These are phyloP conservation scores for Atlantisia rogersi DNA, from an alignment of 2,113 vertebrate genomes.

Conservation along the genomic window DNA sequence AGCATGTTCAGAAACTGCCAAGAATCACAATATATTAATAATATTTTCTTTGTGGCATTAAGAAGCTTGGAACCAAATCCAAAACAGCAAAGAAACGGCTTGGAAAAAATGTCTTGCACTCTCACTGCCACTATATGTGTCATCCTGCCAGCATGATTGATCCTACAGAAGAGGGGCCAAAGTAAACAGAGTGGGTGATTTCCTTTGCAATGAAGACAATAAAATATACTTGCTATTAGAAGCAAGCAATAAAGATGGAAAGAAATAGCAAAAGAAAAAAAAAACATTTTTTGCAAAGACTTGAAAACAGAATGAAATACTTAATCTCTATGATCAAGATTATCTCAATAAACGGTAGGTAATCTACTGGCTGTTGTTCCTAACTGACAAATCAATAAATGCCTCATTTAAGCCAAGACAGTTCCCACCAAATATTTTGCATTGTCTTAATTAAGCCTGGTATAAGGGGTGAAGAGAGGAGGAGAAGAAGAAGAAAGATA, in stretches of 20 bases:
- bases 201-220: not conserved
- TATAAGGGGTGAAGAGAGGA: not conserved
- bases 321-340: not conserved
- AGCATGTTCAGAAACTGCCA: not conserved
- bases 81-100: not conserved
- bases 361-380: not conserved
- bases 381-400: not conserved
- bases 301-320: not conserved
- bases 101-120: constrained; percentile 26
- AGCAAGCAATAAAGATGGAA: not conserved
- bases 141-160: constrained; percentile 19
- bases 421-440: not conserved
- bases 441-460: not conserved
- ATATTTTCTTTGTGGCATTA: constrained; percentile 10
- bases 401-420: not conserved
- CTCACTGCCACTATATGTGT: not conserved
- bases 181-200: constrained; percentile 17
- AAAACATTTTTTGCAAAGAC: not conserved
- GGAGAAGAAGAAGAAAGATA: not conserved
- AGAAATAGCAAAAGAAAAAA: not conserved
- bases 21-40: constrained; percentile 53
- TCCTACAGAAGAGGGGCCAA: constrained; percentile 22
- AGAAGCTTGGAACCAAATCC: constrained; percentile 3
- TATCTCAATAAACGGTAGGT: not conserved
- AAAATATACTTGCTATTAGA: not conserved